Percentiles rank a stretch among this genome's conserved stretches.
Evolutionary conservation across 2,888 invertebrate genomes (phyloP).

Genomic region (Eulithis prunata): DNA sequence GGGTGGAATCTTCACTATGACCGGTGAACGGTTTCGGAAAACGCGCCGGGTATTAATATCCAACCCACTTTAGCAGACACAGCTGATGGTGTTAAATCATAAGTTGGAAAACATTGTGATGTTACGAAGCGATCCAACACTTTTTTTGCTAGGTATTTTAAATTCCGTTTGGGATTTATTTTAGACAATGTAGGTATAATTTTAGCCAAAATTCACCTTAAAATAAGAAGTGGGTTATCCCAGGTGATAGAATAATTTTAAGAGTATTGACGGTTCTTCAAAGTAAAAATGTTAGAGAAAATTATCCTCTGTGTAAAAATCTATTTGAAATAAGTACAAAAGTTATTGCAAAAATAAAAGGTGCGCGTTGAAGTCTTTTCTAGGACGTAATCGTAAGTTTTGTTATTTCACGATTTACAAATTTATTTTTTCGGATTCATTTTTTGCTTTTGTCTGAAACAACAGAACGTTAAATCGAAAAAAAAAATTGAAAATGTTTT

Average conservation of each 20-base stretch:
- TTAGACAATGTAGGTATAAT: no score
- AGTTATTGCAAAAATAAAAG: neutral
- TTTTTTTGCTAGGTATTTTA: neutral
- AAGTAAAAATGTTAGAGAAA: no score
- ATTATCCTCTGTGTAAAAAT: neutral
- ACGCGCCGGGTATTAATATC: slow-evolving; percentile 58
- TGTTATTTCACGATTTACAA: no score
- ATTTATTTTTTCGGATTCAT: no score
- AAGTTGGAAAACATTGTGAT: slow-evolving; percentile 43
- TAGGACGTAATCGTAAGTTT: neutral
- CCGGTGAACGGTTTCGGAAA: slow-evolving; percentile 61
- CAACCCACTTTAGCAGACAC: slow-evolving; percentile 54
- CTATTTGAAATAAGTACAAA: neutral
- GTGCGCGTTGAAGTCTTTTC: slow-evolving; percentile 20
- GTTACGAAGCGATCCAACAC: slow-evolving; percentile 38
- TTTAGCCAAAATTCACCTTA: no score
- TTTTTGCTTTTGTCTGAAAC: no score
- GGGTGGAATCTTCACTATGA: slow-evolving; percentile 64
- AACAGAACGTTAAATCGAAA: no score
- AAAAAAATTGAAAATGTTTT: no score
- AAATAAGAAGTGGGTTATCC: no score
- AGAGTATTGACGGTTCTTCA: no score
- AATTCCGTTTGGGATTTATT: no score
- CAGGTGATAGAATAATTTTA: no score
- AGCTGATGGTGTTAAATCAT: slow-evolving; percentile 73